Evolutionary conservation across 2,797 vertebrate species (phyloP).

Genomic region (Vireo griseus): DNA sequence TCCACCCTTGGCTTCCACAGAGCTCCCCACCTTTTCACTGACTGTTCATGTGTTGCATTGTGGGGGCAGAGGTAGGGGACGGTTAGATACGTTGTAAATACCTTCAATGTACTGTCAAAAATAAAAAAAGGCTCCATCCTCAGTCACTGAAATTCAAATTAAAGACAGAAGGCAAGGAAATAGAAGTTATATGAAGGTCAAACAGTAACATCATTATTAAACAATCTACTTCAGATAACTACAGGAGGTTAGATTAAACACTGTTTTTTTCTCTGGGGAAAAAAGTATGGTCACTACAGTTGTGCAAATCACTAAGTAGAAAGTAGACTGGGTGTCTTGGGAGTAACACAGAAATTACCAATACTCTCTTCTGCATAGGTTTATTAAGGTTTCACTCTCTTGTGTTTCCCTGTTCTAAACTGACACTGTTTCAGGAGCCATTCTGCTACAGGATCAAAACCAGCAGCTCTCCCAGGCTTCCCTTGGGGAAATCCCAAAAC

Average conservation of each 20-base stretch:
- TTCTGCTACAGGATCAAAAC: fast-evolving
- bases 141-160: neutral
- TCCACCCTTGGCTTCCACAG: neutral
- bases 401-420: neutral
- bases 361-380: neutral
- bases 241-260: neutral
- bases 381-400: neutral
- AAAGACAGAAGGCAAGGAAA: neutral
- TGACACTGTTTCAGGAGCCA: neutral
- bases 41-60: neutral
- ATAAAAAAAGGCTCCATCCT: neutral
- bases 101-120: neutral
- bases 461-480: neutral
- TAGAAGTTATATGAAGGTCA: neutral
- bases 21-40: neutral
- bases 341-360: neutral
- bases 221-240: neutral
- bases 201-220: neutral
- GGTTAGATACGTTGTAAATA: neutral
- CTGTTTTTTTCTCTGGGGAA: neutral
- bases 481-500: neutral
- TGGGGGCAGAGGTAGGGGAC: neutral
- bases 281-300: neutral
- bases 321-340: neutral
- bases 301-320: neutral